A percentile compares a stretch with the other conserved stretches of the same genome.
Evolutionary conservation across 53 echinoderm and acorn worm genomes (phyloP).

Genomic region (Stichopus horrens): DNA sequence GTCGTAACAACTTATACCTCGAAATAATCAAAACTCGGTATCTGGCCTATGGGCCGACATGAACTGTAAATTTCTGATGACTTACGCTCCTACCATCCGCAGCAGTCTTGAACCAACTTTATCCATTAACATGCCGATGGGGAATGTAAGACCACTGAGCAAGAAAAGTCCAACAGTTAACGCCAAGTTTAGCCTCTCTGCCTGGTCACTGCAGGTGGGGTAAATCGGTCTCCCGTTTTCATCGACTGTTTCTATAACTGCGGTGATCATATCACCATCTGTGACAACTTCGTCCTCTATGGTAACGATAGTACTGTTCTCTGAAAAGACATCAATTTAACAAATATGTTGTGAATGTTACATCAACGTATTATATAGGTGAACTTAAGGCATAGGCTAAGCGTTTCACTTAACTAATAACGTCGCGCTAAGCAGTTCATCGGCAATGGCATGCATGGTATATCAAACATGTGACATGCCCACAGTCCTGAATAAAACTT

Average conservation of each 20-base stretch:
- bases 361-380: too few species aligned
- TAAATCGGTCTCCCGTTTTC: constrained; percentile 55
- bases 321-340: neutral
- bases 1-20: too few species aligned
- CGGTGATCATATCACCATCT: constrained; percentile 6
- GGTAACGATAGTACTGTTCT: constrained; percentile 48
- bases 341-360: too few species aligned
- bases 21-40: too few species aligned
- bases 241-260: neutral
- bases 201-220: constrained; percentile 73
- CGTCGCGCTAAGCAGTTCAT: too few species aligned
- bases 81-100: constrained; percentile 91
- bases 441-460: too few species aligned
- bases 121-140: constrained; percentile 97
- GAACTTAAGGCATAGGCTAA: too few species aligned
- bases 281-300: constrained; percentile 3
- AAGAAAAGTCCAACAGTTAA: constrained; percentile 94
- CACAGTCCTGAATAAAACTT: too few species aligned
- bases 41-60: too few species aligned
- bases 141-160: constrained; percentile 94
- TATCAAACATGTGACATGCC: too few species aligned
- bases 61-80: neutral
- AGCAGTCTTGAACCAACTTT: constrained; percentile 87
- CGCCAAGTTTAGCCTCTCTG: constrained; percentile 85
- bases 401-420: too few species aligned